Conservation (phyloP, 2,113 vertebrate species). For the Gyps fulvus region DNA sequence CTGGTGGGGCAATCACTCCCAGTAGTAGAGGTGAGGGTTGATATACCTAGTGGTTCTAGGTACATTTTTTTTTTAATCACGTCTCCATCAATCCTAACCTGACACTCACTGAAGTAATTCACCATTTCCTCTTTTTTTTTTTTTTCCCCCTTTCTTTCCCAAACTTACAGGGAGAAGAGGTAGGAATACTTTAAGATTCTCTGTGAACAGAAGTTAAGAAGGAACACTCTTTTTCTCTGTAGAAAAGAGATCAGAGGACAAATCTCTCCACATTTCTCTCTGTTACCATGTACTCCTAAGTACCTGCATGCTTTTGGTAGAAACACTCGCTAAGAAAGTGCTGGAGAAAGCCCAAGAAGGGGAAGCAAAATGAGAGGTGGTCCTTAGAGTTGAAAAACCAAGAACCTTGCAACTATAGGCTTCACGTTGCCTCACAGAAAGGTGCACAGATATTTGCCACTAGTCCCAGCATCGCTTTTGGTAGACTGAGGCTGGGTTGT, state of each 20-base stretch:
- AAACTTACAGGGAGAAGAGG: background rate
- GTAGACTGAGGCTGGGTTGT: background rate
- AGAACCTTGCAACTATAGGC: background rate
- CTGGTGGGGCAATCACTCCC: background rate
- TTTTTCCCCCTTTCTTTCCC: fast-evolving
- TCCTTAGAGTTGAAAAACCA: background rate
- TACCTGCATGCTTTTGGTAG: background rate
- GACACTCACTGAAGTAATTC: background rate
- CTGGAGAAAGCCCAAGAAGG: background rate
- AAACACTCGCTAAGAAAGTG: background rate
- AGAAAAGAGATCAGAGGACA: background rate
- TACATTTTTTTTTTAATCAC: background rate
- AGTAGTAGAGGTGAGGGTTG: background rate
- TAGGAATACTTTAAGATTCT: background rate
- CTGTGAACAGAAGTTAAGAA: background rate
- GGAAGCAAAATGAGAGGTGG: background rate
- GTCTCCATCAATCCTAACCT: background rate
- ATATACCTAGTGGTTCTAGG: background rate
- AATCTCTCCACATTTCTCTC: background rate
- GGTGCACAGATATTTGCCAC: background rate
- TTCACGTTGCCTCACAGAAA: background rate
- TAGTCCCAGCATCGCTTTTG: background rate
- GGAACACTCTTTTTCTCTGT: background rate
- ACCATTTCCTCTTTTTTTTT: background rate
- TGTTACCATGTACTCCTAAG: background rate